Percentiles rank a stretch among this genome's conserved stretches.
Evolutionary conservation across 2,888 invertebrate species (phyloP).

Genomic region (Diabrotica balteata): DNA sequence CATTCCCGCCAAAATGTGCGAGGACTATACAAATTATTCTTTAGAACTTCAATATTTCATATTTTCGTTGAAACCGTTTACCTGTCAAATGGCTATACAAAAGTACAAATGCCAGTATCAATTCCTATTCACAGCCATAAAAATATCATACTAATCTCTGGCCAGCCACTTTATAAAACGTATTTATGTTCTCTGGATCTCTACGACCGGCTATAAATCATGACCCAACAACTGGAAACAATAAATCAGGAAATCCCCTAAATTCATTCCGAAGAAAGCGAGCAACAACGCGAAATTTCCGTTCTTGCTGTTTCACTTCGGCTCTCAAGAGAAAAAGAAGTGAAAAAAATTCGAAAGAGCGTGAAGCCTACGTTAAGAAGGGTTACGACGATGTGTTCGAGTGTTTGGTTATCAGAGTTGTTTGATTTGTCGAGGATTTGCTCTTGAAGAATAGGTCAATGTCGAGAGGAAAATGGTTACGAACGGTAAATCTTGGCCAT

Average conservation of each 20-base stretch:
- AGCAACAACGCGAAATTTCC: conserved; percentile 33
- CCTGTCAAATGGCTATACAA: no score
- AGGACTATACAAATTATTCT: no score
- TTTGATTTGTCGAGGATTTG: no score
- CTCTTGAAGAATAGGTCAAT: no score
- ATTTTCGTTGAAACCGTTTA: no score
- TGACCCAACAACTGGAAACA: conserved; percentile 35
- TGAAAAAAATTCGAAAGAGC: background rate
- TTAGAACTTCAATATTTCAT: no score
- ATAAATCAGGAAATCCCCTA: conserved; percentile 36
- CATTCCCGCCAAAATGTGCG: no score
- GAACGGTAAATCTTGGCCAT: background rate
- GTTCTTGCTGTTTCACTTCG: conserved; percentile 12
- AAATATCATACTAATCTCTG: conserved; percentile 15
- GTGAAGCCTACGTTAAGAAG: no score
- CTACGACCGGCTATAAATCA: conserved; percentile 31
- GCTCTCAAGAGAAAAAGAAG: background rate
- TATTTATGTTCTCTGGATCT: conserved; percentile 25
- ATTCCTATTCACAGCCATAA: conserved; percentile 12
- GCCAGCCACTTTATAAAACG: conserved; percentile 28
- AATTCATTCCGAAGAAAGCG: conserved; percentile 32
- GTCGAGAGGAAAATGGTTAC: no score
- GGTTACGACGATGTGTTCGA: no score
- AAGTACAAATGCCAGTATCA: background rate
- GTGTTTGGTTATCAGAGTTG: no score